A percentile compares a stretch with the other conserved stretches of the same genome.
These are phyloP conservation scores for Manduca sexta DNA, from an alignment of 1,140 invertebrate species.

Conservation along the genomic window DNA sequence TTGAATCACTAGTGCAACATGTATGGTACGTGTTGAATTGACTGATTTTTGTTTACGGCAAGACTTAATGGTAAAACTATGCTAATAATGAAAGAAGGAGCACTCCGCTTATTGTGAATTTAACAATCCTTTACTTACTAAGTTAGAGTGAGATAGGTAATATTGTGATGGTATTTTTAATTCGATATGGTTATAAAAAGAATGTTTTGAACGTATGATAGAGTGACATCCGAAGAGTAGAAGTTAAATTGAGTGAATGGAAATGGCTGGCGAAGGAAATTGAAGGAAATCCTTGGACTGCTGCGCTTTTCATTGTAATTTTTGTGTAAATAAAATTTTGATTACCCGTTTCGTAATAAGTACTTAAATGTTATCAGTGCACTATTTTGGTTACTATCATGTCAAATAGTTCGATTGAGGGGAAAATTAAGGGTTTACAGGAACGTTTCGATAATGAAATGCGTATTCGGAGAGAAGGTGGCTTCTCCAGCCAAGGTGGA, in stretches of 20 bases:
- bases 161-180: neutral
- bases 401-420: constrained; percentile 65
- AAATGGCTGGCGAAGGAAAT: constrained; percentile 39
- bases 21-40: too few relatives aligned
- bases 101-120: too few relatives aligned
- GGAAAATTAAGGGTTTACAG: constrained; percentile 59
- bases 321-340: constrained; percentile 58
- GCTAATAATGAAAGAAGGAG: too few relatives aligned
- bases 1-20: too few relatives aligned
- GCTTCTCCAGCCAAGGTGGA: constrained; percentile 57
- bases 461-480: constrained; percentile 58
- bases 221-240: constrained; percentile 21
- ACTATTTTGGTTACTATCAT: constrained; percentile 49
- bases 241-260: constrained; percentile 35
- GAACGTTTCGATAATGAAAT: constrained; percentile 64
- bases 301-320: constrained; percentile 50
- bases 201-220: constrained; percentile 20
- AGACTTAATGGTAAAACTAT: too few relatives aligned
- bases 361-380: constrained; percentile 59
- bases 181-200: constrained; percentile 1
- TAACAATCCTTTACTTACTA: too few relatives aligned
- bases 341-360: constrained; percentile 53
- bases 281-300: constrained; percentile 61
- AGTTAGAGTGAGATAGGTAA: neutral
- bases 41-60: too few relatives aligned